phyloP scores from a whole-genome alignment of 2,113 vertebrate genomes.

The Arenaria interpres region DNA sequence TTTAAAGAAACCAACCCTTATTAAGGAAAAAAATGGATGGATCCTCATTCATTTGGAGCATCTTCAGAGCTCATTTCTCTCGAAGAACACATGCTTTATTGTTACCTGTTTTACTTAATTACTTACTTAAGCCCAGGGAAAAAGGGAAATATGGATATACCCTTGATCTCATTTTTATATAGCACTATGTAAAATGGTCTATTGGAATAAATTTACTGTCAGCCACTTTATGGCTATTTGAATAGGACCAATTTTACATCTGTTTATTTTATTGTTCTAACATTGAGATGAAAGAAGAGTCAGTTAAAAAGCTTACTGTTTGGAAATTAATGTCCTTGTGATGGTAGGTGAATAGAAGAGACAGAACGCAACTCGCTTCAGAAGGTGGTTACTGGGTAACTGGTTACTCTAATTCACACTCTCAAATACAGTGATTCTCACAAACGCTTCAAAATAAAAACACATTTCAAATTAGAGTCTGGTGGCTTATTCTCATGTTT shows the following conservation, averaged over 20 bases:
- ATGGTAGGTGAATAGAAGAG: neutral
- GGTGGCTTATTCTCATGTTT: neutral
- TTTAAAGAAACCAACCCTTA: neutral
- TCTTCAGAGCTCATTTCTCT: neutral
- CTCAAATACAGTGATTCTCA: neutral
- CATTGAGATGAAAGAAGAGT: neutral
- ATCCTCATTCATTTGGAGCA: neutral
- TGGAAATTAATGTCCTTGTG: neutral
- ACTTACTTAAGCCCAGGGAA: neutral
- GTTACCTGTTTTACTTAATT: neutral
- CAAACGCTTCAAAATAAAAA: neutral
- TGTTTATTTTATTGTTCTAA: neutral
- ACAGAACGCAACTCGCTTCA: neutral
- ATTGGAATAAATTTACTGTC: neutral
- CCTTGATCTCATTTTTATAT: neutral
- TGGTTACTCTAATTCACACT: neutral
- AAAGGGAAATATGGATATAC: neutral
- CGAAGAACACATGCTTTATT: neutral
- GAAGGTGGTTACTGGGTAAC: neutral
- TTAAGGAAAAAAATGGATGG: neutral
- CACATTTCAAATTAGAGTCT: conserved; percentile 4
- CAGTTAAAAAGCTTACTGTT: neutral
- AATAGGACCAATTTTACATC: neutral
- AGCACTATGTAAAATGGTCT: neutral
- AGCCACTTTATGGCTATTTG: neutral